Evolutionary conservation across 2,888 invertebrate genomes (phyloP).

Genomic region (Eupithecia inturbata): DNA sequence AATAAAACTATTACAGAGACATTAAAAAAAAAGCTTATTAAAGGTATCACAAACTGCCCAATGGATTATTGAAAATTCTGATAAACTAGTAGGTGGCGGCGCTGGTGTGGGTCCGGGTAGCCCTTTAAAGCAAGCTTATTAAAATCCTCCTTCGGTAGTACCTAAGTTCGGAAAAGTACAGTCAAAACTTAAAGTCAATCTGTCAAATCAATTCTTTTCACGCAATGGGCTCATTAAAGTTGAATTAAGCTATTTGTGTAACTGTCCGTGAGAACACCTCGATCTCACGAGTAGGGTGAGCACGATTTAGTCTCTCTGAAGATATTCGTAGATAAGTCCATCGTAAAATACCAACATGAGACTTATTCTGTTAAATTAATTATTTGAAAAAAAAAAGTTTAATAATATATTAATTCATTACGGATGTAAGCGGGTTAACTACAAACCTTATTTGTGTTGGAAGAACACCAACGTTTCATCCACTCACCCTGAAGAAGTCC

Average conservation of each 20-base stretch:
- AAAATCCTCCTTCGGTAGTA: background rate
- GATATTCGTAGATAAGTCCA: background rate
- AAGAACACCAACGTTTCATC: no score
- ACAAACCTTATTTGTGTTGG: no score
- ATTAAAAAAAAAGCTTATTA: no score
- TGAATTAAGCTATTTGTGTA: slow-evolving; percentile 75
- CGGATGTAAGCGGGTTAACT: no score
- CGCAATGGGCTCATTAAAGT: slow-evolving; percentile 80
- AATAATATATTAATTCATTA: no score
- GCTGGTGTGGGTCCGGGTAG: no score
- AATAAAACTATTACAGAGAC: no score
- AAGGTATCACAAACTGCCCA: no score
- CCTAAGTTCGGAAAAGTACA: slow-evolving; percentile 11
- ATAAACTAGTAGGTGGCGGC: no score
- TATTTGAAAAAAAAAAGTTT: no score
- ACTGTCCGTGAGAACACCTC: slow-evolving; percentile 74
- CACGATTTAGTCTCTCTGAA: slow-evolving; percentile 15
- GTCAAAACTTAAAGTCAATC: slow-evolving; percentile 62
- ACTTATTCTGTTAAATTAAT: background rate
- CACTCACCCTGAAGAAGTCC: no score
- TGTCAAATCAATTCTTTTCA: slow-evolving; percentile 82
- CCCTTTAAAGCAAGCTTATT: background rate
- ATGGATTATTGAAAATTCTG: no score
- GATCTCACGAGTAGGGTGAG: slow-evolving; percentile 68
- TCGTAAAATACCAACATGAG: background rate